Base-by-base conservation (phyloP, 2,113 vertebrate species). In the Isurus oxyrinchus region DNA sequence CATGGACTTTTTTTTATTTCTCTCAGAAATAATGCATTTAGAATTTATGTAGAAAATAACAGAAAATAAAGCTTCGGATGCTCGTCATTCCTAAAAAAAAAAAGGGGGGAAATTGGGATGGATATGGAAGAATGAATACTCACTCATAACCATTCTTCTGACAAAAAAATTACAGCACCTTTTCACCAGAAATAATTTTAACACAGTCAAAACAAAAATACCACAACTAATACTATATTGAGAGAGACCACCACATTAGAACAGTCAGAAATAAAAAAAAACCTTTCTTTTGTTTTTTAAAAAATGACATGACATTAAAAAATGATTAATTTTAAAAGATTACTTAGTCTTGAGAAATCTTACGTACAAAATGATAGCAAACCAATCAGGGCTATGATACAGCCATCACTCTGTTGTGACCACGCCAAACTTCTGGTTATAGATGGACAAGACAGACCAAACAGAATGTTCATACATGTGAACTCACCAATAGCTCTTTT, bases 111-210 rank as follows among this genome's bases (percentile, higher is more conserved):
- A 97, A 97, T 98, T 98, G 98, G 98, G 97, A 99, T 99, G 99
- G 98, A 99, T 98, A 98, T 98, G 98, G 98, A 98, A 98, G 98
- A 97, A 98, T 97, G 98, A 98, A 99, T 99, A 99, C 99, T 99
- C 99, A 99, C 99, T 99, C 98, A 97, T 97, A 97, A 98, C 97
- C 97, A 96, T 97, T 98, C 98, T 98, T 97, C 98, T 98, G 98
- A 98, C 97, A 98, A 98, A 98, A 98, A 97, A 98, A 98, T 97
- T 98, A 99, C 98, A 98, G 98, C 99, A 98, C 98, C 98, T 98
- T 98, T 98, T 98, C 98, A 98, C 98, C 98, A 98, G 98, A 98
- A 98, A 98, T 98, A 98, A 98, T 98, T 98, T 95, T 72, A 95
- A 95, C 94, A 95, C 94, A 69, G 94, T 95, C 96, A 96, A 96